These are phyloP conservation scores for Drosophila kikkawai DNA, from an alignment of 1,140 invertebrate genomes.

Conservation along the genomic window DNA sequence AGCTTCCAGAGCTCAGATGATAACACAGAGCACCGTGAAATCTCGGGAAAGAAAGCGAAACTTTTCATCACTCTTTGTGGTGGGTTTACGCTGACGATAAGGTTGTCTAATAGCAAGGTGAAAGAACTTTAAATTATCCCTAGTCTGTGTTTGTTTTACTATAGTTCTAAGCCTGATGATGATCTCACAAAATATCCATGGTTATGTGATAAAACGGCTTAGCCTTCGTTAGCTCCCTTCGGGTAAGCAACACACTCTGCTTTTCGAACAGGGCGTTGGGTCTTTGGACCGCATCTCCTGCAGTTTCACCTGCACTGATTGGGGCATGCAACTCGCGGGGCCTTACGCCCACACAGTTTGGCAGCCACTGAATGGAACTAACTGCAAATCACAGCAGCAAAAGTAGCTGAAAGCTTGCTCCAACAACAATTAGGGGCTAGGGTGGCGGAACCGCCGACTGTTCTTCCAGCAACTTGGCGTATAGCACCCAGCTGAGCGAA, in stretches of 20 bases:
- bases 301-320: constrained; percentile 14
- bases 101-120: not conserved
- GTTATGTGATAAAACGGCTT: not conserved
- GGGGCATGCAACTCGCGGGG: constrained; percentile 16
- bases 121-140: not conserved
- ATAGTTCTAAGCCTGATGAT: not conserved
- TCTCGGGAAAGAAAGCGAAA: not conserved
- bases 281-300: constrained; percentile 7
- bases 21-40: not conserved
- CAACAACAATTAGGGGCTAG: constrained; percentile 1
- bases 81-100: not conserved
- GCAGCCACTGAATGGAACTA: constrained; percentile 30
- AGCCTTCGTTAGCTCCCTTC: not conserved
- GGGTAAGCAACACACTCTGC: not conserved
- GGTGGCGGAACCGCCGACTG: constrained; percentile 13
- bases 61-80: no score
- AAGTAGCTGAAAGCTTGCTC: constrained; percentile 54
- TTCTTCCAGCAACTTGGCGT: constrained; percentile 47
- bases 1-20: not conserved
- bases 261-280: not conserved
- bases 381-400: constrained; percentile 43
- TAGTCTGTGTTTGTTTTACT: not conserved
- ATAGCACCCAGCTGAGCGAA: constrained; percentile 61
- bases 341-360: constrained; percentile 26
- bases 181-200: not conserved